Conservation (phyloP, 2,113 vertebrate genomes). For the Bungarus multicinctus region DNA sequence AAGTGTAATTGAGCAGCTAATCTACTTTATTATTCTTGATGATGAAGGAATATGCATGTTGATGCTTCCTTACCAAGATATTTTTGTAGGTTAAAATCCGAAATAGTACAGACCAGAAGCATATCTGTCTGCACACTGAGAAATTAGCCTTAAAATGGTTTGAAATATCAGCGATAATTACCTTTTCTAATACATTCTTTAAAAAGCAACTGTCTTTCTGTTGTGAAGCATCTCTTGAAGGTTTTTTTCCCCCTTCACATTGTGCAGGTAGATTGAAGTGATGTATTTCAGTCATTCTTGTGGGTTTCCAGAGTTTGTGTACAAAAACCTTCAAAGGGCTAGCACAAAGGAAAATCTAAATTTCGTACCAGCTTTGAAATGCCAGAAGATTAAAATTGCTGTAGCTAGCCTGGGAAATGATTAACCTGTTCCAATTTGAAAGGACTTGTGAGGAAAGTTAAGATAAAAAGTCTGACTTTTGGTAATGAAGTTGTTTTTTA, state of each 20-base stretch:
- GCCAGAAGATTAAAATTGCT: not conserved
- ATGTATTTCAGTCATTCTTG: not conserved
- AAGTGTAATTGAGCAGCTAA: not conserved
- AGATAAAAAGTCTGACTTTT: not conserved
- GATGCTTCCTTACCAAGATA: not conserved
- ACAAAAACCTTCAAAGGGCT: not conserved
- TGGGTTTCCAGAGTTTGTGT: not conserved
- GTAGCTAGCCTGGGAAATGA: not conserved
- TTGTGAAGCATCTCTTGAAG: not conserved
- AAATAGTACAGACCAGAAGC: not conserved
- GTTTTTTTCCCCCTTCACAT: not conserved
- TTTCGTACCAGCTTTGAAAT: not conserved
- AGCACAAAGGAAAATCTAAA: not conserved
- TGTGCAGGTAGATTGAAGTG: constrained; percentile 11
- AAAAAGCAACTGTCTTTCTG: not conserved
- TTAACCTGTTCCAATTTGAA: not conserved
- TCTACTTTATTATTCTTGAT: constrained; percentile 8
- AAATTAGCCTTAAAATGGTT: not conserved
- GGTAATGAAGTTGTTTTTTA: not conserved
- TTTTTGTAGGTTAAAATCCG: not conserved
- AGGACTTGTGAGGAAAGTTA: not conserved
- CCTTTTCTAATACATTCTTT: not conserved
- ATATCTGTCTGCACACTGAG: not conserved
- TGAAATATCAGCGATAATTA: not conserved
- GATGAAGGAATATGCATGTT: not conserved